Conservation (phyloP, 2,888 invertebrate species). For the Pilophorus perplexus region DNA sequence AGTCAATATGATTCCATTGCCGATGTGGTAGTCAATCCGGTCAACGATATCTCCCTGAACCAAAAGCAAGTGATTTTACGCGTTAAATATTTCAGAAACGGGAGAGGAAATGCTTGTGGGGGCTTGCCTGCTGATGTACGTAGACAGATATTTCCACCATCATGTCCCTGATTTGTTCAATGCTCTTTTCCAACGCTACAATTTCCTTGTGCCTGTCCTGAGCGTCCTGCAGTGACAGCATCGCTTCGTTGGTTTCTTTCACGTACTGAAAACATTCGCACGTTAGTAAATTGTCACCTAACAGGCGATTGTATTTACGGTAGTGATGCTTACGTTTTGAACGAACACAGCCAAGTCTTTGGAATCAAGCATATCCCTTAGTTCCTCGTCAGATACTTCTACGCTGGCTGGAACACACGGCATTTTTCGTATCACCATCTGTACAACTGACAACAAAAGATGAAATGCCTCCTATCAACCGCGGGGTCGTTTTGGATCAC, state of each 20-base stretch:
- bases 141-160: slow-evolving; percentile 46
- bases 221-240: slow-evolving; percentile 45
- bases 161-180: slow-evolving; percentile 45
- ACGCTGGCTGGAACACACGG: slow-evolving; percentile 47
- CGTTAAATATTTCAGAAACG: no score
- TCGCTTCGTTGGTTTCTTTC: slow-evolving; percentile 46
- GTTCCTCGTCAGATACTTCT: slow-evolving; percentile 45
- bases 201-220: slow-evolving; percentile 45
- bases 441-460: slow-evolving; percentile 45
- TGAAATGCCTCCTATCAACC: slow-evolving; percentile 32
- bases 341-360: slow-evolving; percentile 47
- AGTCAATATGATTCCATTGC: slow-evolving; percentile 43
- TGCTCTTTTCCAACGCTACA: slow-evolving; percentile 45
- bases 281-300: background rate
- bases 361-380: slow-evolving; percentile 45
- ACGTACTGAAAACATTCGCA: slow-evolving; percentile 48
- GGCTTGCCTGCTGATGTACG: slow-evolving; percentile 45
- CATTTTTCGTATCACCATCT: slow-evolving; percentile 46
- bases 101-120: background rate
- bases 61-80: background rate
- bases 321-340: slow-evolving; percentile 46
- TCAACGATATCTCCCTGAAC: slow-evolving; percentile 47
- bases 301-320: no score
- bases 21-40: slow-evolving; percentile 46
- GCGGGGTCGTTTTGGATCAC: slow-evolving; percentile 15